Evolutionary conservation across 2,113 vertebrate genomes (phyloP), one percentile per base, ranked within the genome.

Genomic region (Cheirogaleus medius): DNA sequence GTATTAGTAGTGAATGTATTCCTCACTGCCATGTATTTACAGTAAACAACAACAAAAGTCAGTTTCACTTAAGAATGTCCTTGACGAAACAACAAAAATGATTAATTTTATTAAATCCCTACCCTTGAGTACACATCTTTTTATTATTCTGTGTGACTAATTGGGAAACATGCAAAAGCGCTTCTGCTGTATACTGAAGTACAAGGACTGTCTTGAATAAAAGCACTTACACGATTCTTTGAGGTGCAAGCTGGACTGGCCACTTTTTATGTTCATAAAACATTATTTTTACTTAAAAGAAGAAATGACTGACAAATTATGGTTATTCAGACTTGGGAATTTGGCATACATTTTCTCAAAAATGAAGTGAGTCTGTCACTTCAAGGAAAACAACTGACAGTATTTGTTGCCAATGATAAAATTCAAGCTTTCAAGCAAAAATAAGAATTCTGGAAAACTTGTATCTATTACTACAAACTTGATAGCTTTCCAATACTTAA

Each of bases 391-490:
- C 80, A 96, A 71, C 86, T 52, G 95, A 83, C 29, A 85, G 58
- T 15, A 80, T 91, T 80, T 91, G 73, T 56, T 88, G 60, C 66
- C 78, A 94, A 42, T 64, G 82, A 87, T 52, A 93, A 91, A 96
- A 97, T 52, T 56, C 11, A 20, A 97, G 83, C 63, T 95, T 87
- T 97, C 66, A 77, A 85, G 54, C 69, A 96, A 94, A 98, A 94
- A 47, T 73, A 52, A 44, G 34, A 86, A 73, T 74, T 90, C 96
- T 85, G 42, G 74, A 83, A 96, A 90, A 94, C 14, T 77, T 85
- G 17, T 66, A 42, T 66, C 58, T 54, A 71, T 87, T 69, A 49
- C 56, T n/a, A 39, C 74, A 60, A 97, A 64, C 73, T 69, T 74
- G 68, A 87, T 25, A 81, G 17, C 12, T 82, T 88, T 92, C 76